Evolutionary conservation across 2,888 invertebrate genomes (phyloP), one percentile per base, ranked within the genome.

Genomic region (Mythimna lalbum): DNA sequence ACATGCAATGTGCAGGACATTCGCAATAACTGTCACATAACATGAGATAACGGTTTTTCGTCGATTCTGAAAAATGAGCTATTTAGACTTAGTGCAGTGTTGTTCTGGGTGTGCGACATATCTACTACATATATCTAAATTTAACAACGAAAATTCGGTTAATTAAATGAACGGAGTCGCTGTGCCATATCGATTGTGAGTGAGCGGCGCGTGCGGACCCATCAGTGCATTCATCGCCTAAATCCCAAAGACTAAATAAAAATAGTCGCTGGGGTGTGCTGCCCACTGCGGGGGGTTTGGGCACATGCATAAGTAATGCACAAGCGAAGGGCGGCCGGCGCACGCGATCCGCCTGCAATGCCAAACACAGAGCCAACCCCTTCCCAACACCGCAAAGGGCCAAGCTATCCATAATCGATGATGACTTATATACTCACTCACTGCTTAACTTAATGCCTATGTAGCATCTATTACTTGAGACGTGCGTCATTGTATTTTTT

Each of bases 241-340:
- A 93, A 93, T 93, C 92, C 92, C 90, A 87, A 89, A 88, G 87
- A 90, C 91, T 88, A 91, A 92, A 93, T 92, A 93, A 93, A 94
- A 93, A 91, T 93, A 91, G 91, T 86, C 78, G 77, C 81, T 84
- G 85, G 89, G 89, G 89, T 88, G 88, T 83, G 79, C 69, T 79
- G 80, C 73, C 72, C 78, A 80, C 81, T 65, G 83, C 84, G 78
- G 85, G 87, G 88, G 88, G 83, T 81, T 85, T 84, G 86, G 88
- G 89, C 87, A 90, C 93, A 95, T 96, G 93, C 95, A 96, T 95
- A 94, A 95, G 94, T 95, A 95, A 95, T 95, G 93, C 94, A 93
- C 85, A 86, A 89, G 90, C 90, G 93, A 92, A 94, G 94, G 94
- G 93, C 92, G 92, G 82, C 63, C 87, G 89, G 90, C 92, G 91